These are phyloP conservation scores for Xylota sylvarum DNA, from an alignment of 2,888 invertebrate genomes.

Conservation along the genomic window DNA sequence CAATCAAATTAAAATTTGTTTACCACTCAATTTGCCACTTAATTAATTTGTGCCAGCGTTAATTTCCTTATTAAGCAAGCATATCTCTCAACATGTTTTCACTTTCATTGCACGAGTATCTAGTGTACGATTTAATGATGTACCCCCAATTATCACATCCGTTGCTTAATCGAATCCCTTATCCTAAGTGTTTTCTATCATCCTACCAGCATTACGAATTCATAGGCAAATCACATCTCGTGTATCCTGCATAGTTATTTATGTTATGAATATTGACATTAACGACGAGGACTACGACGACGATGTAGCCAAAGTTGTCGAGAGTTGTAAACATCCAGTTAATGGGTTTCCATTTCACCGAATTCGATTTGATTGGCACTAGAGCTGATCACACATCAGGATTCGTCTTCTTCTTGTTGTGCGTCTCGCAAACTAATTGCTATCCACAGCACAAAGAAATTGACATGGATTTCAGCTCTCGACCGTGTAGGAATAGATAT, in stretches of 20 bases:
- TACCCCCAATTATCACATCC: constrained; percentile 62
- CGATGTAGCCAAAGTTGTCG: constrained; percentile 58
- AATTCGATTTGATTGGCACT: constrained; percentile 64
- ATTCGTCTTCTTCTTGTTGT: constrained; percentile 6
- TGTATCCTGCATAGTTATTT: constrained; percentile 19
- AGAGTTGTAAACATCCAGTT: constrained; percentile 69
- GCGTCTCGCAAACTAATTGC: constrained; percentile 51
- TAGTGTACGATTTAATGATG: constrained; percentile 31
- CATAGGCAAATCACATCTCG: constrained; percentile 40
- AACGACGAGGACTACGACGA: constrained; percentile 1
- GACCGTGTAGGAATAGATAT: background rate
- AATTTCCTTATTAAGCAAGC: constrained; percentile 23
- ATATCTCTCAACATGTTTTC: constrained; percentile 16
- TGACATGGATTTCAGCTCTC: constrained; percentile 61
- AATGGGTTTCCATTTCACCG: constrained; percentile 71
- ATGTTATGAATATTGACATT: constrained; percentile 66
- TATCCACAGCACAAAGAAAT: constrained; percentile 55
- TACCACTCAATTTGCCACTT: constrained; percentile 65
- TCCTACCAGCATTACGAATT: background rate
- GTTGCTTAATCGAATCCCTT: constrained; percentile 57
- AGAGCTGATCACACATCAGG: constrained; percentile 24
- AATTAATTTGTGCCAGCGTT: constrained; percentile 57
- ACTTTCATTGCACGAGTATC: constrained; percentile 15
- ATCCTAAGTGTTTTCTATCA: constrained; percentile 46
- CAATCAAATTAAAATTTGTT: constrained; percentile 71